Evolutionary conservation across 1,140 invertebrate species (phyloP).

Genomic region (Bombus affinis): DNA sequence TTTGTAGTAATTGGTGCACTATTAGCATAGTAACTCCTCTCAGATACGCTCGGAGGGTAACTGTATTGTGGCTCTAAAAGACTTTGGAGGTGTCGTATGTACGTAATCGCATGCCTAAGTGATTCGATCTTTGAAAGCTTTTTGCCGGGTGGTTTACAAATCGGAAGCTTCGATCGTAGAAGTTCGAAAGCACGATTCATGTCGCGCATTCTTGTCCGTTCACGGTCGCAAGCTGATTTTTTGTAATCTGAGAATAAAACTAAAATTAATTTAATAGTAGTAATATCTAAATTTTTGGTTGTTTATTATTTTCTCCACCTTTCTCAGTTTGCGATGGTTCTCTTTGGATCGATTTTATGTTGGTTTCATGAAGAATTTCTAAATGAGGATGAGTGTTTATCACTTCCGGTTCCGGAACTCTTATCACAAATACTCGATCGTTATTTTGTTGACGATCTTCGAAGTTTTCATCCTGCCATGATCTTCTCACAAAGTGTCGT

Average conservation of each 20-base stretch:
- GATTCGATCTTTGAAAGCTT: slow-evolving; percentile 95
- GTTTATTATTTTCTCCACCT: slow-evolving; percentile 58
- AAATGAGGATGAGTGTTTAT: slow-evolving; percentile 77
- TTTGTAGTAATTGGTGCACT: slow-evolving; percentile 12
- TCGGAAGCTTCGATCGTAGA: slow-evolving; percentile 89
- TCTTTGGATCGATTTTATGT: slow-evolving; percentile 75
- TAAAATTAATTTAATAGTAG: neutral
- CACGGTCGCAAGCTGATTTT: slow-evolving; percentile 92
- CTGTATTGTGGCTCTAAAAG: slow-evolving; percentile 82
- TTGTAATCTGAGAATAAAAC: slow-evolving; percentile 87
- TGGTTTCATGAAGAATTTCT: slow-evolving; percentile 76
- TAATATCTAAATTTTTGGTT: neutral
- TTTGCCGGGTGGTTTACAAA: slow-evolving; percentile 92
- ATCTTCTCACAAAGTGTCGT: slow-evolving; percentile 71
- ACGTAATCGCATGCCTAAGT: slow-evolving; percentile 90
- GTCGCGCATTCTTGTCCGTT: slow-evolving; percentile 92
- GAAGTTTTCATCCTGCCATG: slow-evolving; percentile 73
- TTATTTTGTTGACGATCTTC: slow-evolving; percentile 59
- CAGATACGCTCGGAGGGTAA: slow-evolving; percentile 70
- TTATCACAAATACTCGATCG: slow-evolving; percentile 77
- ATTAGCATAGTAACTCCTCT: slow-evolving; percentile 62
- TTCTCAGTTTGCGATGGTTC: slow-evolving; percentile 80
- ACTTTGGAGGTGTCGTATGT: slow-evolving; percentile 90
- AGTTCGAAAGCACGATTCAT: slow-evolving; percentile 94
- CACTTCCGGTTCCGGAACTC: slow-evolving; percentile 79